Base-by-base conservation (phyloP, 2,797 vertebrate species). In the Denticeps clupeoides region DNA sequence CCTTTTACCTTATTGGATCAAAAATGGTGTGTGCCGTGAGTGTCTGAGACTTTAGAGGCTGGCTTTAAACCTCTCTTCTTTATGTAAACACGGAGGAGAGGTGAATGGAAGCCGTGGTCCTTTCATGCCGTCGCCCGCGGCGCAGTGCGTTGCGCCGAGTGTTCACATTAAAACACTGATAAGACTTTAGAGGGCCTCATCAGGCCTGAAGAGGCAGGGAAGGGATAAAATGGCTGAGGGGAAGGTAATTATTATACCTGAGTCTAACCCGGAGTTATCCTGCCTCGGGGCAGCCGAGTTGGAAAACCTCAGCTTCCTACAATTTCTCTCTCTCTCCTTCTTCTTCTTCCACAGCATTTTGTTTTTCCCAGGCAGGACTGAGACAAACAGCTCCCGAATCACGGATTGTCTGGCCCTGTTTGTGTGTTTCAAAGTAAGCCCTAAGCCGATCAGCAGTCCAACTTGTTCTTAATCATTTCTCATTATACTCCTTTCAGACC, bases 211-310 rank as follows among this genome's bases (percentile, higher is more conserved):
- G 52, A 49, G 56, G 44, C 29, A 26, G 49, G 21, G 40, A 7
- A 29, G 41, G 52, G 38, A 32, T 35, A 32, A 44, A 49, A 67
- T 19, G 52, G 48, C 62, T 62, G 62, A 21, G 26, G 56, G 66
- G 55, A 8, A 62, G 33, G 54, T 53, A 71, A 72, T 70, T 62
- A 63, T 47, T 49, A 46, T 24, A 65, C 56, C 48, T 70, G 52
- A 60, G 74, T 67, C 63, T 49, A 67, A 58, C 54, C 41, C 35
- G 50, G 56, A 58, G 33, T 60, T 62, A 59, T 47, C 52, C 56
- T 1, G 1, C 53, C 50, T 66, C 43, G 44, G 53, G 54, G 47
- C 51, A 40, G 48, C 10, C 24, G 23, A 22, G 37, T 24, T 50
- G 54, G 26, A 31, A 49, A 56, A 41, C 3, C 26, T 45, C 44